These are phyloP conservation scores for Euthynnus affinis DNA, from an alignment of 2,797 vertebrate species.

Conservation along the genomic window DNA sequence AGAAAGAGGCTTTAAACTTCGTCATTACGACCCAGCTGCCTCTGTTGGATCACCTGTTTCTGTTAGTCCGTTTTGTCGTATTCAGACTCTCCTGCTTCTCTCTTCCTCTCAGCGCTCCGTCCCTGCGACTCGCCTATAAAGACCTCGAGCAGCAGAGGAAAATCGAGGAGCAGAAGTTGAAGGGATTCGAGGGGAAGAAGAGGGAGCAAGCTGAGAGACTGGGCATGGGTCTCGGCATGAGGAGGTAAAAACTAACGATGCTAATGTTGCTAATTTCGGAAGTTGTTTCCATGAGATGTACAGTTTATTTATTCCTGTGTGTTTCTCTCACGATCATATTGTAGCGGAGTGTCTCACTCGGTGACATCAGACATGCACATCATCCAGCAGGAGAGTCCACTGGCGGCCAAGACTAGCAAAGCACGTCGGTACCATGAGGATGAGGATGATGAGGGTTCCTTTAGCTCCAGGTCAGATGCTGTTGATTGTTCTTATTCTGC, in stretches of 20 bases:
- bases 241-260: slow-evolving; percentile 83
- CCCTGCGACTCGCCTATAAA: slow-evolving; percentile 90
- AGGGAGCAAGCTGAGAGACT: slow-evolving; percentile 92
- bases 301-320: neutral
- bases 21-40: neutral
- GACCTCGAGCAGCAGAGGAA: slow-evolving; percentile 92
- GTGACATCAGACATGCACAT: slow-evolving; percentile 94
- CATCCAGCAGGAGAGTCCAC: slow-evolving; percentile 93
- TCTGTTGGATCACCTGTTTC: neutral
- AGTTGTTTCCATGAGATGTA: neutral
- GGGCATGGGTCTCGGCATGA: slow-evolving; percentile 92
- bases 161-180: slow-evolving; percentile 87
- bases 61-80: neutral
- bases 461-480: slow-evolving; percentile 82
- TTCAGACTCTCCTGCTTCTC: neutral
- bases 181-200: slow-evolving; percentile 87
- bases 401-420: slow-evolving; percentile 78
- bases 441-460: slow-evolving; percentile 87
- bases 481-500: neutral
- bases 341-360: slow-evolving; percentile 94
- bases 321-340: neutral
- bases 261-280: neutral
- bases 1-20: neutral
- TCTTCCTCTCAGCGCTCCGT: slow-evolving; percentile 76
- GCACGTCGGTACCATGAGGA: slow-evolving; percentile 83